Evolutionary conservation across 2,797 vertebrate genomes (phyloP), one percentile per base, ranked within the genome.

Genomic region (Leptoclinus maculatus): DNA sequence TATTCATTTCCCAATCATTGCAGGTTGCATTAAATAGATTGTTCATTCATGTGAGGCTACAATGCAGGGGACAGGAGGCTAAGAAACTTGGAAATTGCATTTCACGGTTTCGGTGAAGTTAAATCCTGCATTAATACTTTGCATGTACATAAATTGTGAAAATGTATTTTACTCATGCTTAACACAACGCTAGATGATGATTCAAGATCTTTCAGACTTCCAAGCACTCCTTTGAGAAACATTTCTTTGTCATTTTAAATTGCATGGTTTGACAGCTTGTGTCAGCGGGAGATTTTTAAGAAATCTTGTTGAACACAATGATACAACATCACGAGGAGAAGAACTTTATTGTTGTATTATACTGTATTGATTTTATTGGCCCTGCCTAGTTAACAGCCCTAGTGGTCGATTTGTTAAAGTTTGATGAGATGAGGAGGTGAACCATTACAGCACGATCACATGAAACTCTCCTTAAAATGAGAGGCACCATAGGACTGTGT

Each of bases 1-100:
- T 80, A 85, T 87, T 87, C 38, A 84, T 84, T 88, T 83, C 78
- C 45, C 63, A 83, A 85, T 83, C 64, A 83, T 39, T 53, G 64
- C 62, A 56, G 39, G 51, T 23, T 79, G 79, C 54, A 54, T 87
- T 78, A 79, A 79, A 56, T 62, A 45, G 79, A 78, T 79, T 78
- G 66, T 84, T 80, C 45, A 86, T 78, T 89, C 62, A 87, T 41
- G 66, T 74, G 65, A 43, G 25, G 56, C 34, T 56, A 8, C 57
- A 73, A 49, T 53, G n/a, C 71, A 63, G 41, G 13, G 19, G 59
- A 25, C 29, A 73, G 56, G 34, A 82, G 69, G 80, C 65, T 86
- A 72, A 83, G n/a, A 78, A 80, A 80, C 23, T 34, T 53, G 36
- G 62, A 73, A 79, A 79, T 79, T 63, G 56, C 45, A 79, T 88